phyloP scores from a whole-genome alignment of 2,113 vertebrate species.

The Carettochelys insculpta region DNA sequence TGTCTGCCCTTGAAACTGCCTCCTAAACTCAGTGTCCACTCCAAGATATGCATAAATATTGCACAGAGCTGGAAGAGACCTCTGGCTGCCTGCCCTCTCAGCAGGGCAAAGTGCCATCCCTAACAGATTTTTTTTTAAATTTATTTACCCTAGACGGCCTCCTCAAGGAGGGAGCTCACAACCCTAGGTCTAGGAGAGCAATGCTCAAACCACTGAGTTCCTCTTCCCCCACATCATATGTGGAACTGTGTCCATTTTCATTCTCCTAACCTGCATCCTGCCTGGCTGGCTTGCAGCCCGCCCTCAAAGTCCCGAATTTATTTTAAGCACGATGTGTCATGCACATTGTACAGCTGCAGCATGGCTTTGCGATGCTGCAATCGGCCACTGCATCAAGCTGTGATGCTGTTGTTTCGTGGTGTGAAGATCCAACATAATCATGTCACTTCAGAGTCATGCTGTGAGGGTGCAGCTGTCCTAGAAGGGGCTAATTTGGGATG shows the following conservation, averaged over 20 bases:
- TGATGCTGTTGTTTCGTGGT: background rate
- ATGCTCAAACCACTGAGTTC: too few species aligned
- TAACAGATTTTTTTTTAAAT: too few species aligned
- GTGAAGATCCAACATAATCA: background rate
- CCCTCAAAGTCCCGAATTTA: background rate
- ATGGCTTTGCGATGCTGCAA: background rate
- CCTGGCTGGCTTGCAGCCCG: background rate
- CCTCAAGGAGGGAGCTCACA: too few species aligned
- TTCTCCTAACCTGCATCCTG: background rate
- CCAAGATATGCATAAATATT: too few species aligned
- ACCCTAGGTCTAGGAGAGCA: too few species aligned
- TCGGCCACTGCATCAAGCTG: background rate
- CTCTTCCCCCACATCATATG: too few species aligned
- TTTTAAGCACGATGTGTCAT: background rate
- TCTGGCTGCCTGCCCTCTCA: too few species aligned
- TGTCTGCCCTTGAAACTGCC: background rate
- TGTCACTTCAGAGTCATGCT: background rate
- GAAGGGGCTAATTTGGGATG: background rate
- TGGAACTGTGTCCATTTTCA: background rate
- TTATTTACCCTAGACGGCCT: too few species aligned
- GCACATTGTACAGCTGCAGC: background rate
- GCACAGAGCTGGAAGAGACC: too few species aligned
- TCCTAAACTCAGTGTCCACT: background rate
- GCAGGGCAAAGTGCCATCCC: too few species aligned
- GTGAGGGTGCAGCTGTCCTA: background rate